These are phyloP conservation scores for Drosophila nr. fundita DNA, from an alignment of 2,888 invertebrate species.

Conservation along the genomic window DNA sequence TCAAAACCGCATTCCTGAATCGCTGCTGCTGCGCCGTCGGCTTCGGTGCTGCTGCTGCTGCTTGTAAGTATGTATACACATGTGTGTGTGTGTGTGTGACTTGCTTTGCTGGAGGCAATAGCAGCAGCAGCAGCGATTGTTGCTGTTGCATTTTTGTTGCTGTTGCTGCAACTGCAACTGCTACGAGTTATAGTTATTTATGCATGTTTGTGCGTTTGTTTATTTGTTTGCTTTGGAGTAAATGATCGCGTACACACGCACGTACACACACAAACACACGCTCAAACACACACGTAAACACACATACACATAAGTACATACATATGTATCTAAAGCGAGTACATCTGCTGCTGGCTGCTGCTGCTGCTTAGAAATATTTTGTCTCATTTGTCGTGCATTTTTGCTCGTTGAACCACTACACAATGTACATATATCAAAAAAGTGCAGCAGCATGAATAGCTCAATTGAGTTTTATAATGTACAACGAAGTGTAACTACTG, in stretches of 20 bases:
- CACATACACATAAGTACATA: slow-evolving; percentile 2
- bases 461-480: slow-evolving; percentile 60
- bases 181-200: slow-evolving; percentile 81
- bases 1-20: slow-evolving; percentile 83
- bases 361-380: slow-evolving; percentile 44
- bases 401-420: slow-evolving; percentile 49
- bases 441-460: slow-evolving; percentile 39
- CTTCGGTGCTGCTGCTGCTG: slow-evolving; percentile 20
- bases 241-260: slow-evolving; percentile 76
- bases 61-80: slow-evolving; percentile 19
- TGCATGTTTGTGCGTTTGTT: slow-evolving; percentile 78
- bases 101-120: slow-evolving; percentile 76
- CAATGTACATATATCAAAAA: slow-evolving; percentile 11
- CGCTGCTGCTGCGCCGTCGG: slow-evolving; percentile 67
- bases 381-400: slow-evolving; percentile 61
- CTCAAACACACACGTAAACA: neutral
- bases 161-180: slow-evolving; percentile 67
- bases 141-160: slow-evolving; percentile 60
- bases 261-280: slow-evolving; percentile 20
- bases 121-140: slow-evolving; percentile 37
- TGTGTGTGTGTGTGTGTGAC: slow-evolving; percentile 42
- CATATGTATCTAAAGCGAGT: slow-evolving; percentile 28
- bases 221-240: slow-evolving; percentile 80
- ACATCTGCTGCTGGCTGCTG: slow-evolving; percentile 51
- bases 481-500: slow-evolving; percentile 4